Conservation (phyloP, 1,140 invertebrate species). For the Macrobrachium rosenbergii region DNA sequence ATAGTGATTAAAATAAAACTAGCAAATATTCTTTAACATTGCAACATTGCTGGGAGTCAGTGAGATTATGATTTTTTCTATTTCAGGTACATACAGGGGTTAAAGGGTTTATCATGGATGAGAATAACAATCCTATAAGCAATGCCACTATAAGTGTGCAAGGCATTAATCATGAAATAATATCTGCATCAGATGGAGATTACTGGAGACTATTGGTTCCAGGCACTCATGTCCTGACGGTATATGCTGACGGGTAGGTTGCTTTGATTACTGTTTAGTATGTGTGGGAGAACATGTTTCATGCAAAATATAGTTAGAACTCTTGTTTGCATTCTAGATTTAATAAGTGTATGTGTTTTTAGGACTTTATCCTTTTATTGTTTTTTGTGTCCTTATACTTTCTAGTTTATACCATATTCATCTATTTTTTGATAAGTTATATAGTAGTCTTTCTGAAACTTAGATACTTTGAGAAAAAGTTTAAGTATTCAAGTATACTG, state of each 20-base stretch:
- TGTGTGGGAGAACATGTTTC: not conserved
- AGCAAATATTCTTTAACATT: too few relatives aligned
- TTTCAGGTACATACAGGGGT: constrained; percentile 86
- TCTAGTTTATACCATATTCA: too few relatives aligned
- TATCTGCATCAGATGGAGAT: constrained; percentile 83
- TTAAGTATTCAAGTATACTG: too few relatives aligned
- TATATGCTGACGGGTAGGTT: constrained; percentile 76
- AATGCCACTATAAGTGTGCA: constrained; percentile 83
- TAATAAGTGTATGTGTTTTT: not conserved
- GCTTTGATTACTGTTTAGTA: not conserved
- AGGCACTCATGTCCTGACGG: constrained; percentile 88
- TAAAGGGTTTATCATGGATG: constrained; percentile 86
- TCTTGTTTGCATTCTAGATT: not conserved
- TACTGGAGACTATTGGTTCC: constrained; percentile 93
- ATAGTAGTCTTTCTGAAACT: too few relatives aligned
- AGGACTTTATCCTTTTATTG: too few relatives aligned
- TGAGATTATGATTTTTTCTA: not conserved
- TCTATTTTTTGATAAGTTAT: too few relatives aligned
- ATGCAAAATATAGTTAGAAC: not conserved
- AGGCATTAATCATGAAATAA: constrained; percentile 81
- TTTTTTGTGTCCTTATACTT: too few relatives aligned
- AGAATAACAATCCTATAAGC: constrained; percentile 79
- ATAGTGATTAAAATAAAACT: too few relatives aligned
- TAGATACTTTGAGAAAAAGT: too few relatives aligned
- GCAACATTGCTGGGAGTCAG: not conserved